phyloP scores from a whole-genome alignment of 2,113 vertebrate genomes.

The Tympanuchus pallidicinctus region DNA sequence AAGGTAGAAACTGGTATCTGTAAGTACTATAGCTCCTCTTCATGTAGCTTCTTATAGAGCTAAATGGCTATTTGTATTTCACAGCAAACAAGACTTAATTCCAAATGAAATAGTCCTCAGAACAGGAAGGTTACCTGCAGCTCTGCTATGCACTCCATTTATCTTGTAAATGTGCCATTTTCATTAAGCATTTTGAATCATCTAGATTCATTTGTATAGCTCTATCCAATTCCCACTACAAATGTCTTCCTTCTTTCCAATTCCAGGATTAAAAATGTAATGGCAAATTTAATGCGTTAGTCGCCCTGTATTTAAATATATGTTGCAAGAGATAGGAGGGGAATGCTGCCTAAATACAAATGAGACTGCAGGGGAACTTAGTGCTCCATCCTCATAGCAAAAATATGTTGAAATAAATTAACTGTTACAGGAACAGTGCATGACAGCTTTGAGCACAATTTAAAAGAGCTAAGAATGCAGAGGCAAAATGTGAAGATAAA shows the following conservation, averaged over 20 bases:
- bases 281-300: neutral
- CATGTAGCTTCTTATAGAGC: neutral
- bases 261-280: neutral
- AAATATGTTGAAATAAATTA: neutral
- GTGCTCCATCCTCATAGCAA: neutral
- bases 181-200: conserved; percentile 18
- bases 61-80: neutral
- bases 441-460: neutral
- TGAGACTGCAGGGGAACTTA: neutral
- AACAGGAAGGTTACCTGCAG: neutral
- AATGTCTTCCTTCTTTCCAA: neutral
- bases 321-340: neutral
- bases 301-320: neutral
- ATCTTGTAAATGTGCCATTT: neutral
- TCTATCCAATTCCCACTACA: neutral
- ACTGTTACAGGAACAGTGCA: neutral
- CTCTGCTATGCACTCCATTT: neutral
- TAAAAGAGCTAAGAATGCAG: neutral
- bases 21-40: neutral
- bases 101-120: neutral
- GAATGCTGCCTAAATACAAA: neutral
- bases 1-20: neutral
- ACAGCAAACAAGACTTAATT: neutral
- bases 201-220: neutral
- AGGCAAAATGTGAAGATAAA: neutral